Percentiles rank a stretch among this genome's conserved stretches.
phyloP scores from a whole-genome alignment of 2,797 vertebrate genomes.

The Lacerta viridis region DNA sequence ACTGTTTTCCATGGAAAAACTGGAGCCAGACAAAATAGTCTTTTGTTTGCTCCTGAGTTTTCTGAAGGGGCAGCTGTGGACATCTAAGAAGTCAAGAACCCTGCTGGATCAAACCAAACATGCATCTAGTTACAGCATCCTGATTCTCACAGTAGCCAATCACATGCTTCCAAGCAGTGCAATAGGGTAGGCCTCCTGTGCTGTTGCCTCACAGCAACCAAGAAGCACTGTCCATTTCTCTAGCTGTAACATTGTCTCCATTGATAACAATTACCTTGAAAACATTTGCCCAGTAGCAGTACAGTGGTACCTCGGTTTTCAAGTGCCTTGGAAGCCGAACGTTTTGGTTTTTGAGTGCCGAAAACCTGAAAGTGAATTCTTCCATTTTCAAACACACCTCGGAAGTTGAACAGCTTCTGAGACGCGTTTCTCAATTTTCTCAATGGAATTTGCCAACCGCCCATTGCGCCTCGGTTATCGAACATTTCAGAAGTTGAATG shows the following conservation, averaged over 20 bases:
- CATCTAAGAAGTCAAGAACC: background rate
- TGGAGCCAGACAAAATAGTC: background rate
- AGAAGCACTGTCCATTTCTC: background rate
- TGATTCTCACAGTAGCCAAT: background rate
- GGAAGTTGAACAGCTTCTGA: no score
- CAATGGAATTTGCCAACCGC: no score
- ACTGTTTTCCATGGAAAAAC: background rate
- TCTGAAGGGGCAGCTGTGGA: background rate
- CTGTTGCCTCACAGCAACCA: background rate
- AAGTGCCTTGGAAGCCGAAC: no score
- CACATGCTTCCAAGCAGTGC: background rate
- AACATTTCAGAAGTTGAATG: no score
- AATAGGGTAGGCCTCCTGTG: background rate
- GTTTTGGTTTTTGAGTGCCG: no score
- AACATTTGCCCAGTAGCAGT: background rate
- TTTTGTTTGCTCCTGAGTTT: background rate
- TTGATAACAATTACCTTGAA: background rate
- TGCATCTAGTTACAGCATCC: background rate
- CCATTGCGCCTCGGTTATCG: no score
- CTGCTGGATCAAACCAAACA: background rate
- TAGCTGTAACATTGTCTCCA: background rate
- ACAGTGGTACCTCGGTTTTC: no score
- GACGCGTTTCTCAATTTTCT: no score
- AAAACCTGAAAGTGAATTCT: no score
- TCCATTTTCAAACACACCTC: no score